Base-by-base conservation (phyloP, 2,113 vertebrate species). In the Xenus cinereus region DNA sequence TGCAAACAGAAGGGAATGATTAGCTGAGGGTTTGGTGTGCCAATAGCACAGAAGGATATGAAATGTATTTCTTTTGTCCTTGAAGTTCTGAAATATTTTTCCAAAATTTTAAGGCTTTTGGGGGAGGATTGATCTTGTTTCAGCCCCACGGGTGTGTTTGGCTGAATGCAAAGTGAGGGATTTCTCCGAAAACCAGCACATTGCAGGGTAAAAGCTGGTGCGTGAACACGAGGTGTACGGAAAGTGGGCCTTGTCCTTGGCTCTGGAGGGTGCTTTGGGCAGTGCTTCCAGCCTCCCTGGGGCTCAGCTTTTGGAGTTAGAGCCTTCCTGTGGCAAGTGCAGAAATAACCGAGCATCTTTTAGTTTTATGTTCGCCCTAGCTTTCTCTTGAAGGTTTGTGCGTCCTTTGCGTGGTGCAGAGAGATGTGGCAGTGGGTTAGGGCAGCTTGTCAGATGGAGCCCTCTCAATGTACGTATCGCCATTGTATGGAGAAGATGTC, bases 301-400 rank as follows among this genome's bases (percentile, higher is more conserved):
- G 64, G n/a, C 33, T 72, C 63, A 7, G 20, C 14, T 15, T 27
- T 7, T 32, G 63, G 17, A 63, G 6, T 32, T 23, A 3, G 0
- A 43, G 46, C 53, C 32, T 48, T 37, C 50, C 21, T 50, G 39
- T 27, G 43, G 35, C 30, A 50, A 20, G 12, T 17, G 21, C 18
- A 5, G 28, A 22, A 22, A 10, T 16, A 26, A 26, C 0, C 1
- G 17, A 28, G 74, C 13, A 0, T 7, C 51, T 50, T 27, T 51
- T 14, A 28, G 45, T 30, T n/a, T 12, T 4, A 3, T 5, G 18
- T 33, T 71, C 39, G 22, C 32, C 59, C 50, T 51, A 11, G n/a
- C 23, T 62, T 28, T 26, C 5, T 10, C 2, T 5, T 17, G 32
- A 41, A 54, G 39, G 14, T 24, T 56, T 35, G 35, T 39, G 48